These are phyloP conservation scores for Hirudinaria manillensis DNA, from an alignment of 2,888 invertebrate genomes.

Conservation along the genomic window DNA sequence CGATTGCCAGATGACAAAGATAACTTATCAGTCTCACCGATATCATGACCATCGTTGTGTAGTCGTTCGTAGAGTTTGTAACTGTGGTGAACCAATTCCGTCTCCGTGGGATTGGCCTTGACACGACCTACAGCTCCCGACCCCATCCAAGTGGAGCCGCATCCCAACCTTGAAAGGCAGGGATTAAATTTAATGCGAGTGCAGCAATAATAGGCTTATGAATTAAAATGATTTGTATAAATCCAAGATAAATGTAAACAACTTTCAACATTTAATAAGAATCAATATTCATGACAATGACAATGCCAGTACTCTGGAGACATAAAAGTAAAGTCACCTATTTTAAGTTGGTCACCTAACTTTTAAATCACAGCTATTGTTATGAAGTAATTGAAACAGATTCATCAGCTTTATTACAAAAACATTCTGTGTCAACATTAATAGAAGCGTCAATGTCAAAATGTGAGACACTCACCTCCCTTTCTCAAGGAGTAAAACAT, in stretches of 20 bases:
- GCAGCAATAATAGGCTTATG: neutral
- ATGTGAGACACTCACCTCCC: constrained; percentile 62
- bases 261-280: neutral
- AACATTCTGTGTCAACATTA: neutral
- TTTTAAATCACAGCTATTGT: no score
- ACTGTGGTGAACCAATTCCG: constrained; percentile 57
- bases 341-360: neutral
- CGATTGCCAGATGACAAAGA: no score
- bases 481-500: constrained; percentile 78
- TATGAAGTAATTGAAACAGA: no score
- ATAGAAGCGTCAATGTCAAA: neutral
- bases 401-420: no score
- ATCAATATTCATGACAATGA: neutral
- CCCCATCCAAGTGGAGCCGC: constrained; percentile 53
- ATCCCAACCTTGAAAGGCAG: constrained; percentile 44
- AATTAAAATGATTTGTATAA: neutral
- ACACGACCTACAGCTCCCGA: constrained; percentile 50
- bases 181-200: neutral
- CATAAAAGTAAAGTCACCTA: neutral
- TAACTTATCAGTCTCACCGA: constrained; percentile 38
- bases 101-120: constrained; percentile 65
- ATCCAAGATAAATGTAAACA: neutral
- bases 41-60: constrained; percentile 46
- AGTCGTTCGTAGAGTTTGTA: constrained; percentile 48
- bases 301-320: neutral